Base-by-base conservation (phyloP, 1,140 invertebrate genomes). In the Ylistrum balloti region DNA sequence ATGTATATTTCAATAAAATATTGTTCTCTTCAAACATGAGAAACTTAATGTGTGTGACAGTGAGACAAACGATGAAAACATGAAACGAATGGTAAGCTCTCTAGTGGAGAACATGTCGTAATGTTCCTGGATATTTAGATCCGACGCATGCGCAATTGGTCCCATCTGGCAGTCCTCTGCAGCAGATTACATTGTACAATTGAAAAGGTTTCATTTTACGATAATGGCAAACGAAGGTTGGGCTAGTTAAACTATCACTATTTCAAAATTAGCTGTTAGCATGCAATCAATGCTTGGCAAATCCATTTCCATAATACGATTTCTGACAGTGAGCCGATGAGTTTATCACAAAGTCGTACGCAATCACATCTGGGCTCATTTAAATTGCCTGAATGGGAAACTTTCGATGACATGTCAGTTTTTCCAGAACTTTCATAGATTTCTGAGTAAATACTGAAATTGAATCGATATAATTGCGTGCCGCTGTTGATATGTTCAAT, bases 391-490 rank as follows among this genome's bases (percentile, higher is more conserved):
- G 10, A 28, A 74, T n/a, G n/a, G 28, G 5, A 74, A 17, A 17
- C 22, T 74, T 0, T 11, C 13, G 56, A 74, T 74, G 56, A 74
- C 56, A 74, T n/a, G 1, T 22, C 45, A 38, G 35, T 38, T 7
- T 38, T 38, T 38, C 5, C 35, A 38, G 13, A 38, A 13, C 56
- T 28, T n/a, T 3, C 56, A 28, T 28, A 74, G 56, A 22, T 74
- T 74, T 74, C 28, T 74, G 56, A 74, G 56, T 74, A 9, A 28
- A 74, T 74, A 74, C 9, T 11, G 45, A 20, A 38, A 38, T 56
- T 56, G 45, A 74, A 74, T 74, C 56, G 56, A 74, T 74, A 74
- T n/a, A n/a, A 74, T 74, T 74, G 56, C 56, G 56, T 74, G 56
- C 56, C 22, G 11, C 5, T 28, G 13, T 74, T 74, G n/a, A 74